Evolutionary conservation across 2,797 vertebrate genomes (phyloP).

Genomic region (Clarias pachynema): DNA sequence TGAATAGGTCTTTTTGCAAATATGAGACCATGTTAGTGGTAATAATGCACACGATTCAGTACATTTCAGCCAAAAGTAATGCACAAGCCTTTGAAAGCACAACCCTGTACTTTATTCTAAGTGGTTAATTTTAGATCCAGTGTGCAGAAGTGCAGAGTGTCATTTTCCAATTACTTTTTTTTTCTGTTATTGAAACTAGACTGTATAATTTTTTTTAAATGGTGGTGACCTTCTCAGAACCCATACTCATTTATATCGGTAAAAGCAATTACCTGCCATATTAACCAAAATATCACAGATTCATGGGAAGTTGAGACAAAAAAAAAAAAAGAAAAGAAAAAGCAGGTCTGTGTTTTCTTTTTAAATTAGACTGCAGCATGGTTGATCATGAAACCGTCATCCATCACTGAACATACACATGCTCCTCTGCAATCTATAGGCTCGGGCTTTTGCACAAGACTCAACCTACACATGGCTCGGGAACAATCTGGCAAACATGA

Average conservation of each 20-base stretch:
- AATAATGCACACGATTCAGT: not conserved
- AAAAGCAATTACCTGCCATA: not conserved
- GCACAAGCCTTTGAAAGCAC: not conserved
- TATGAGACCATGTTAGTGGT: not conserved
- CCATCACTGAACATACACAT: slow-evolving; percentile 61
- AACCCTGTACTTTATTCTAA: not conserved
- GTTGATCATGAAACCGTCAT: slow-evolving; percentile 55
- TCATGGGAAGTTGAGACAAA: not conserved
- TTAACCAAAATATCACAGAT: slow-evolving; percentile 1
- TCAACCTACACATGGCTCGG: slow-evolving; percentile 64
- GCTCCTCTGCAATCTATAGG: slow-evolving; percentile 66
- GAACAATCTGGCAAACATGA: slow-evolving; percentile 63
- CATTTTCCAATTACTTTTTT: not conserved
- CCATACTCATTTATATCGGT: not conserved
- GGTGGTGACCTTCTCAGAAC: not conserved
- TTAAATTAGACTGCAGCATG: slow-evolving; percentile 59
- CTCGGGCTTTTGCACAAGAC: slow-evolving; percentile 66
- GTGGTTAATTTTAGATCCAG: not conserved
- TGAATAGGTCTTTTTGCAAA: not conserved
- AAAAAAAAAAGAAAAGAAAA: not conserved
- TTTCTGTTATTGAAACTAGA: not conserved
- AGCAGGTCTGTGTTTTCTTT: slow-evolving; percentile 19
- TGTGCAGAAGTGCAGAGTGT: not conserved
- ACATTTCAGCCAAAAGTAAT: not conserved
- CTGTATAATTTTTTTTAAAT: not conserved